phyloP scores from a whole-genome alignment of 2,797 vertebrate genomes.

The Esox masquinongy region DNA sequence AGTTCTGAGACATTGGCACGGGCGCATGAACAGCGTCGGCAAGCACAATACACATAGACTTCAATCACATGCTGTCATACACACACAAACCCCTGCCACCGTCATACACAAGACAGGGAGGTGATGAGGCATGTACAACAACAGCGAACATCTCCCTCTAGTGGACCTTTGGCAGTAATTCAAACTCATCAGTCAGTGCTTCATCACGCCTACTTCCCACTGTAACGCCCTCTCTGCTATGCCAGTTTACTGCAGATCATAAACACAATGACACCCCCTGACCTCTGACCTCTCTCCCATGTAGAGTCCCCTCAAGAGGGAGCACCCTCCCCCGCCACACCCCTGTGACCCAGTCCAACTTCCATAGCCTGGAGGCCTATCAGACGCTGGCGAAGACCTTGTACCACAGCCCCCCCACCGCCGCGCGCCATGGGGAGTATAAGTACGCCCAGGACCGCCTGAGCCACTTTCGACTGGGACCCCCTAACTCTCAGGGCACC shows the following conservation, averaged over 20 bases:
- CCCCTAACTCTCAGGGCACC: constrained; percentile 71
- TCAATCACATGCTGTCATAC: neutral
- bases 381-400: constrained; percentile 88
- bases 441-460: constrained; percentile 94
- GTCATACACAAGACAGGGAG: neutral
- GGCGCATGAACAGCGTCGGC: too few species aligned
- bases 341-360: constrained; percentile 76
- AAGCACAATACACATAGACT: neutral
- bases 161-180: constrained; percentile 1
- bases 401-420: constrained; percentile 77
- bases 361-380: constrained; percentile 76
- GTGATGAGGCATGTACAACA: neutral
- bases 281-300: neutral
- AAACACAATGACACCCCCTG: neutral
- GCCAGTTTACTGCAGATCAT: neutral
- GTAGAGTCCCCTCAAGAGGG: constrained; percentile 72
- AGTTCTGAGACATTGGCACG: too few species aligned
- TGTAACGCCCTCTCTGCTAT: neutral
- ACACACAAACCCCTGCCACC: neutral
- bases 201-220: neutral
- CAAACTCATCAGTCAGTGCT: neutral
- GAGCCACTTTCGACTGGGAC: constrained; percentile 86
- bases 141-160: constrained; percentile 26
- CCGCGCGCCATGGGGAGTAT: constrained; percentile 85
- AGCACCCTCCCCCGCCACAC: constrained; percentile 83